These are phyloP conservation scores for Lordiphosa mommai DNA, from an alignment of 1,140 invertebrate species.

Conservation along the genomic window DNA sequence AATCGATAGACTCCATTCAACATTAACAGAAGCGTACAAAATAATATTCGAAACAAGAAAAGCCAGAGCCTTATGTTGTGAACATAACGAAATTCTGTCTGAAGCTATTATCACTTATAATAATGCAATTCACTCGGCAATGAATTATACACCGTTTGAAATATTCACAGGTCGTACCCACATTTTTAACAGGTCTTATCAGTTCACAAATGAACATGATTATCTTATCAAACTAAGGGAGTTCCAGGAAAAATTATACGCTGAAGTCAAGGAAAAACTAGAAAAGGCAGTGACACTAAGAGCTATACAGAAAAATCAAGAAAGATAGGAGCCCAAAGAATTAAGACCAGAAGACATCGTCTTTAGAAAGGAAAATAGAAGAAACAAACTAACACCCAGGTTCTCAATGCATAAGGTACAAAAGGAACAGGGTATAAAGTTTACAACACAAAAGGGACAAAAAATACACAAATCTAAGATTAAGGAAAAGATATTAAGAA, in stretches of 20 bases:
- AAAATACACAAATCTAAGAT: slow-evolving; percentile 18
- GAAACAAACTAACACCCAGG: slow-evolving; percentile 9
- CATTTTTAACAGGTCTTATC: slow-evolving; percentile 4
- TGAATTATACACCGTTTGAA: slow-evolving; percentile 19
- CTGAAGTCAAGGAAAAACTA: not conserved
- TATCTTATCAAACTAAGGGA: slow-evolving; percentile 17
- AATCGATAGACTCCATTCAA: slow-evolving; percentile 6
- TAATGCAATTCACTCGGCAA: slow-evolving; percentile 2
- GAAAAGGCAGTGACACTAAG: not conserved
- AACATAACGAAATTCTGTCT: slow-evolving; percentile 6
- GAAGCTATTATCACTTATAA: slow-evolving; percentile 10
- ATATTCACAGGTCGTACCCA: slow-evolving; percentile 12
- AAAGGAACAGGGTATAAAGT: slow-evolving; percentile 1
- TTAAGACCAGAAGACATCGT: not conserved
- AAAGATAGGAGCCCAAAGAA: not conserved
- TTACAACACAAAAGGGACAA: slow-evolving; percentile 3
- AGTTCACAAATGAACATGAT: slow-evolving; percentile 15
- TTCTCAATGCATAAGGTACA: slow-evolving; percentile 2
- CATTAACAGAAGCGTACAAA: slow-evolving; percentile 11
- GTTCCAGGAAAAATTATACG: slow-evolving; percentile 2
- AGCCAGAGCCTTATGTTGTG: not conserved
- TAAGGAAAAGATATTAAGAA: not conserved
- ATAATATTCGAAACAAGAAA: slow-evolving; percentile 5
- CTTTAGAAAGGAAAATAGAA: slow-evolving; percentile 14
- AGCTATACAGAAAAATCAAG: slow-evolving; percentile 1